Evolutionary conservation across 2,113 vertebrate species (phyloP), one percentile per base, ranked within the genome.

Genomic region (Python bivittatus): DNA sequence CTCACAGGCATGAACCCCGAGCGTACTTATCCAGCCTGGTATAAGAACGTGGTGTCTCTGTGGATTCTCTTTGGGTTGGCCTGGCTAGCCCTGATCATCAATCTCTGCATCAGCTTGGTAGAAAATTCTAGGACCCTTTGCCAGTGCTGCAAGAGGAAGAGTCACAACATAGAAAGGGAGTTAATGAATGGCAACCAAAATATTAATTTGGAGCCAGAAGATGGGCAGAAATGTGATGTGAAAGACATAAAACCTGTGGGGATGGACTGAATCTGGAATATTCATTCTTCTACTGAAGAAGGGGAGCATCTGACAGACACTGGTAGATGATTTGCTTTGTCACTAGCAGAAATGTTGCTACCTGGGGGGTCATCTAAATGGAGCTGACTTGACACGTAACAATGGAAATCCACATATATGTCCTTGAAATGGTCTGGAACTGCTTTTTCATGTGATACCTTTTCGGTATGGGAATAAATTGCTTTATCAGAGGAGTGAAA

Each of bases 51-150:
- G 5, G 96, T 98, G 91, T 98, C 98, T 52, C 95, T 98, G 0
- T 99, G 99, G 99, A 99, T 99, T 95, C 98, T 99, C 94, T 99
- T 99, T 87, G 98, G 99, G 87, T 96, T 99, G 98, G 98, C 99
- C 0, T 99, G 99, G 98, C 97, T 99, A 88, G 98, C 99, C 15
- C 95, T 99, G 60, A 56, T 99, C 88, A 98, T 99, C 96, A 99
- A 99, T 94, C 97, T 99, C 89, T 95, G 97, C 93, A 98, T 98
- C 64, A 98, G 97, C 91, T 96, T 98, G 92, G 95, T 99, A 90
- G 98, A 98, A 96, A 97, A 96, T 2, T 96, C 98, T 60, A 97
- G 97, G 91, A 72, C 53, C 38, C 72, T 96, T 42, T 95, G 95
- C 89, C 93, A 92, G 2, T 96, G 97, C 88, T 94, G 91, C 52